Evolutionary conservation across 2,113 vertebrate genomes (phyloP).

Genomic region (Mastomys coucha): DNA sequence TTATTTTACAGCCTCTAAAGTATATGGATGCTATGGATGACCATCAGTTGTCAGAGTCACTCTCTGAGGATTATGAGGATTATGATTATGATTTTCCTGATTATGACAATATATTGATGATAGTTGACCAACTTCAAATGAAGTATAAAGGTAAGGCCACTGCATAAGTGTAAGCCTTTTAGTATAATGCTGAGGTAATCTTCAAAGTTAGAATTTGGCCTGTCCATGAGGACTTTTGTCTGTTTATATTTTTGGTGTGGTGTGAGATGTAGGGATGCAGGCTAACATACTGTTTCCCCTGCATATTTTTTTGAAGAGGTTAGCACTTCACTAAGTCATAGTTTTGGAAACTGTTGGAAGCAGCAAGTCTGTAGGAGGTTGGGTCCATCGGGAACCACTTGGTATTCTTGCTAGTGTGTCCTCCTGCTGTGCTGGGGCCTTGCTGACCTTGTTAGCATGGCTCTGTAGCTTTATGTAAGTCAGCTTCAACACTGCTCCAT

Average conservation of each 20-base stretch:
- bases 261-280: not conserved
- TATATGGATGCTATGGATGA: not conserved
- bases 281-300: not conserved
- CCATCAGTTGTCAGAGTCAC: not conserved
- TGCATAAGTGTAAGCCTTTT: not conserved
- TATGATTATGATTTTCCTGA: not conserved
- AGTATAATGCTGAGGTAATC: too few species aligned
- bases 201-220: not conserved
- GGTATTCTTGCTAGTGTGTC: not conserved
- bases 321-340: not conserved
- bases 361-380: not conserved
- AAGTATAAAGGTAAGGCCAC: not conserved
- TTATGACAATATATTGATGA: not conserved
- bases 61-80: not conserved
- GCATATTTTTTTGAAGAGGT: not conserved
- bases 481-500: not conserved
- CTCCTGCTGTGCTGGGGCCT: not conserved
- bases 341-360: not conserved
- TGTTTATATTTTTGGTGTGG: not conserved
- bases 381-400: not conserved
- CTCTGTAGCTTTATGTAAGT: not conserved
- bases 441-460: not conserved
- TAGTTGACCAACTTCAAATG: not conserved
- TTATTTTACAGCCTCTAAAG: not conserved
- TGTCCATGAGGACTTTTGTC: not conserved